phyloP scores from a whole-genome alignment of 2,797 vertebrate species.

The Garrulus glandarius region DNA sequence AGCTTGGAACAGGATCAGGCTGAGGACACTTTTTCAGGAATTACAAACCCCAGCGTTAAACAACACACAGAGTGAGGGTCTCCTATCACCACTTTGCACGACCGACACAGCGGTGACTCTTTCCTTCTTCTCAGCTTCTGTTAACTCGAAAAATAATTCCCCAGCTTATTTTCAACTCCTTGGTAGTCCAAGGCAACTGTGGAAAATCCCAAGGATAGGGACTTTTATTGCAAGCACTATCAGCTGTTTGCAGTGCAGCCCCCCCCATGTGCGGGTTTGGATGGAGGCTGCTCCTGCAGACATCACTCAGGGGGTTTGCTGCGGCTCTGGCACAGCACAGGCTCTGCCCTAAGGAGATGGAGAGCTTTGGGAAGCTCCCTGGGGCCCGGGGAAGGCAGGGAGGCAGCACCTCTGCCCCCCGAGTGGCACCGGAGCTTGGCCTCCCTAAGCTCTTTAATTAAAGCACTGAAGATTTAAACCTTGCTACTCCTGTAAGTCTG shows the following conservation, averaged over 20 bases:
- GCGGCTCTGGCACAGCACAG: background rate
- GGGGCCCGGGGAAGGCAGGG: background rate
- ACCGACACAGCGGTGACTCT: rapidly evolving
- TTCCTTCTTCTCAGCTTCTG: background rate
- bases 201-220: background rate
- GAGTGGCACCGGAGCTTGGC: rapidly evolving
- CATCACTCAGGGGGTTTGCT: rapidly evolving
- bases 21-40: background rate
- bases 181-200: background rate
- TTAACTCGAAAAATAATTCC: background rate
- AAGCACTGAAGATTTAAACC: background rate
- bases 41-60: rapidly evolving
- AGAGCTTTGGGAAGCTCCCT: background rate
- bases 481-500: background rate
- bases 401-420: background rate
- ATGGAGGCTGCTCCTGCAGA: background rate
- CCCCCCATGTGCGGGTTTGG: background rate
- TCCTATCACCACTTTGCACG: rapidly evolving
- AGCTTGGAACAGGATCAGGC: background rate
- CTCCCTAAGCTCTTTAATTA: background rate
- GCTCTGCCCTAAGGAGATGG: background rate
- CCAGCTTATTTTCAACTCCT: background rate
- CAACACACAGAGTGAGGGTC: rapidly evolving
- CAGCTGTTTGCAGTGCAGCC: background rate
- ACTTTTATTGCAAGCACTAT: background rate